Evolutionary conservation across 2,888 invertebrate genomes (phyloP).

Genomic region (Ellobium chinense): DNA sequence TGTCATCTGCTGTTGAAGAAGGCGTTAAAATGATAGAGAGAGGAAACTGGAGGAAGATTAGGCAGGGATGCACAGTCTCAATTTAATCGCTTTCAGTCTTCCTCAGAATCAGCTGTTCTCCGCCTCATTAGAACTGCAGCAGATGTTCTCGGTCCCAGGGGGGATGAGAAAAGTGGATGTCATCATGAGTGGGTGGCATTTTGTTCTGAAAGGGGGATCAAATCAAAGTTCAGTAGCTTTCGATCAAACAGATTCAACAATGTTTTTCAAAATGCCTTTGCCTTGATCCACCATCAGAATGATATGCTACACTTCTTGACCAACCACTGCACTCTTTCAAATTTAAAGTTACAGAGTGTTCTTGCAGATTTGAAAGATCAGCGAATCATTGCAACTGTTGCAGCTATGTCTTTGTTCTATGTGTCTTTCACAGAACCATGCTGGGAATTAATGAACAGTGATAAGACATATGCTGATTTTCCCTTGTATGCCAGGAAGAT

Average conservation of each 20-base stretch:
- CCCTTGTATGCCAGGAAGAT: not conserved
- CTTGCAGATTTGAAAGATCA: slow-evolving; percentile 5
- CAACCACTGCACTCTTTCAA: not conserved
- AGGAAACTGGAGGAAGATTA: not conserved
- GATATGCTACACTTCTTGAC: not conserved
- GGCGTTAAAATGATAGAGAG: not conserved
- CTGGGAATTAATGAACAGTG: not conserved
- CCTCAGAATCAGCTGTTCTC: not conserved
- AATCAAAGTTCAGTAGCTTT: slow-evolving; percentile 9
- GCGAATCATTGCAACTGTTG: not conserved
- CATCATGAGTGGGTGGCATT: slow-evolving; percentile 4
- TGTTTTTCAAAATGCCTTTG: not conserved
- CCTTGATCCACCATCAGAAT: not conserved
- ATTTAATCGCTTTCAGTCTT: not conserved
- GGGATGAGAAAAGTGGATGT: not conserved
- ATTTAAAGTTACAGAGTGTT: not conserved
- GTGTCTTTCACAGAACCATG: not conserved
- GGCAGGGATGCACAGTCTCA: not conserved
- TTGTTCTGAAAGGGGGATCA: not conserved
- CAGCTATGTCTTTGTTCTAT: slow-evolving; percentile 15
- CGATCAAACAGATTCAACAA: slow-evolving; percentile 5
- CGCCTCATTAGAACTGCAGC: not conserved
- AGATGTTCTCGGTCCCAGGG: slow-evolving; percentile 12
- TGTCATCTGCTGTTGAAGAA: not conserved
- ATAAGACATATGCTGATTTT: not conserved